Conservation (phyloP, 2,797 vertebrate genomes). For the Eidolon dupreanum region DNA sequence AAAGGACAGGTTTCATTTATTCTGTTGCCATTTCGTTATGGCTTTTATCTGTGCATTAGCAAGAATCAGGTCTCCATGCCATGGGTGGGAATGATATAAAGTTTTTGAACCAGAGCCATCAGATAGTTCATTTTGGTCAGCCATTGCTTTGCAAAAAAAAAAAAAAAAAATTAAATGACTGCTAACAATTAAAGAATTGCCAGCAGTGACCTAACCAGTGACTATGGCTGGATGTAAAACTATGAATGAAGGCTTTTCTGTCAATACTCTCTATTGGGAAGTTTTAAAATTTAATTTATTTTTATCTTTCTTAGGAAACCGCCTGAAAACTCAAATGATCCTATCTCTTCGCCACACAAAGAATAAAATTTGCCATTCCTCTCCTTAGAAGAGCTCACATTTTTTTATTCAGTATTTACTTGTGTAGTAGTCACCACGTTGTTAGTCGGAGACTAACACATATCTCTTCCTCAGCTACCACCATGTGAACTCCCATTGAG, state of each 20-base stretch:
- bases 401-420: background rate
- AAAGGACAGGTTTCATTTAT: conserved; percentile 82
- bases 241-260: conserved; percentile 1
- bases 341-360: background rate
- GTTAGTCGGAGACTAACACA: background rate
- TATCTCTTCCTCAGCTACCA: background rate
- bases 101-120: conserved; percentile 45
- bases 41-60: conserved; percentile 84
- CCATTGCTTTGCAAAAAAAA: conserved; percentile 25
- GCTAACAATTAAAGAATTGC: conserved; percentile 32
- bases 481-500: background rate
- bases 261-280: conserved; percentile 18
- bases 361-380: background rate
- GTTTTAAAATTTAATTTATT: conserved; percentile 4
- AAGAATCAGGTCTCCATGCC: conserved; percentile 77
- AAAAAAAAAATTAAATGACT: conserved; percentile 34
- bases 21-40: conserved; percentile 78
- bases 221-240: background rate
- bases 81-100: conserved; percentile 60
- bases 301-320: conserved; percentile 33
- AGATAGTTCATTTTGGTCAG: conserved; percentile 57
- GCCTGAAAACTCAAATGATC: conserved; percentile 25
- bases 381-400: background rate
- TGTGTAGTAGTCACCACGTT: background rate
- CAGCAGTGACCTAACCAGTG: conserved; percentile 14